These are phyloP conservation scores for Drymodes brunneopygia DNA, from an alignment of 2,113 vertebrate species.

Conservation along the genomic window DNA sequence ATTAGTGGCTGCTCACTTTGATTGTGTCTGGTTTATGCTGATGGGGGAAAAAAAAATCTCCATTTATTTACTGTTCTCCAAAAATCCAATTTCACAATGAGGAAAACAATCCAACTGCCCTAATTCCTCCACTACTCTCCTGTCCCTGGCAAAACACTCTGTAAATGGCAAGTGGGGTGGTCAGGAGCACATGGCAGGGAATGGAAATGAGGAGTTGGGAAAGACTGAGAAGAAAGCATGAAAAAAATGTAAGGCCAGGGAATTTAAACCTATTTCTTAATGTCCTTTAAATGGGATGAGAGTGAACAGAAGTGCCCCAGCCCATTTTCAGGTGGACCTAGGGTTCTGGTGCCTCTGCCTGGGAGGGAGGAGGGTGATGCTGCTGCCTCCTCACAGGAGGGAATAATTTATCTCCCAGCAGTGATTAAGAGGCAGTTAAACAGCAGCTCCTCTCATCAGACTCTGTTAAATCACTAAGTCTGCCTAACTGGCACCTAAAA, in stretches of 20 bases:
- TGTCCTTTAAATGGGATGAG: background rate
- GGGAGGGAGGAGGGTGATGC: background rate
- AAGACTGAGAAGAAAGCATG: background rate
- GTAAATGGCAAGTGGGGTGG: rapidly evolving
- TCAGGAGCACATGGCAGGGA: background rate
- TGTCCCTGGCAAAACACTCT: background rate
- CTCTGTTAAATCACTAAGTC: conserved; percentile 12
- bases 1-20: background rate
- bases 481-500: conserved; percentile 37
- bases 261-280: background rate
- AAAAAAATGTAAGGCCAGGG: background rate
- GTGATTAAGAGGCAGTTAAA: conserved; percentile 21
- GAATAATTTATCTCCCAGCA: background rate
- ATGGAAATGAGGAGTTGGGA: background rate
- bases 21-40: background rate
- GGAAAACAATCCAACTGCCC: background rate
- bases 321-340: background rate
- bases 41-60: background rate
- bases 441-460: background rate
- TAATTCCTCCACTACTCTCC: background rate
- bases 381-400: background rate
- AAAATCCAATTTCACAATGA: background rate
- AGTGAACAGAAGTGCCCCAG: background rate
- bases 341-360: rapidly evolving
- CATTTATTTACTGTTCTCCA: background rate